phyloP scores from a whole-genome alignment of 2,797 vertebrate genomes.

The Champsocephalus gunnari region DNA sequence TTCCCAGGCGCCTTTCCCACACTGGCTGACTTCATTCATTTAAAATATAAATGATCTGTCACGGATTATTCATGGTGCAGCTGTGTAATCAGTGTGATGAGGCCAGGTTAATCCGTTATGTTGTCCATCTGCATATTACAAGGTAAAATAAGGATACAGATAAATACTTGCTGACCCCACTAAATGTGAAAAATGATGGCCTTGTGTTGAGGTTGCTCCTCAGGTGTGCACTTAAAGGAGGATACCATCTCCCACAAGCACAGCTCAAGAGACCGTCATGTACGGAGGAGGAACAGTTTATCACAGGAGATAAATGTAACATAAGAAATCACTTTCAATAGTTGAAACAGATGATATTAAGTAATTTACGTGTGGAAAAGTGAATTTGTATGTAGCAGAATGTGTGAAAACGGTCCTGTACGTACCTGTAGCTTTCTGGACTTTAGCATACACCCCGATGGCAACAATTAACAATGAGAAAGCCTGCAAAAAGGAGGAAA shows the following conservation, averaged over 20 bases:
- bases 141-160: constrained; percentile 34
- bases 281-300: neutral
- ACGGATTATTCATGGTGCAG: constrained; percentile 33
- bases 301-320: neutral
- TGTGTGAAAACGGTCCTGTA: neutral
- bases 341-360: neutral
- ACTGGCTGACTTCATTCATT: neutral
- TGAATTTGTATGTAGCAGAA: neutral
- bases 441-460: constrained; percentile 85
- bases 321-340: neutral
- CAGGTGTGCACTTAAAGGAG: neutral
- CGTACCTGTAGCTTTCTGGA: constrained; percentile 86
- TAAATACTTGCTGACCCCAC: neutral
- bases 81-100: constrained; percentile 32
- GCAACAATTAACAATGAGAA: constrained; percentile 86
- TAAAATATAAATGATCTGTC: constrained; percentile 38
- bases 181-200: neutral
- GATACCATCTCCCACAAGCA: neutral
- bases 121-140: constrained; percentile 20
- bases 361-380: neutral
- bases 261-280: neutral
- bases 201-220: neutral
- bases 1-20: neutral
- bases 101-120: constrained; percentile 34
- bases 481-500: constrained; percentile 69